Conservation (phyloP, 92 coral and sea anemone genomes). For the Epizoanthus rinbou region DNA sequence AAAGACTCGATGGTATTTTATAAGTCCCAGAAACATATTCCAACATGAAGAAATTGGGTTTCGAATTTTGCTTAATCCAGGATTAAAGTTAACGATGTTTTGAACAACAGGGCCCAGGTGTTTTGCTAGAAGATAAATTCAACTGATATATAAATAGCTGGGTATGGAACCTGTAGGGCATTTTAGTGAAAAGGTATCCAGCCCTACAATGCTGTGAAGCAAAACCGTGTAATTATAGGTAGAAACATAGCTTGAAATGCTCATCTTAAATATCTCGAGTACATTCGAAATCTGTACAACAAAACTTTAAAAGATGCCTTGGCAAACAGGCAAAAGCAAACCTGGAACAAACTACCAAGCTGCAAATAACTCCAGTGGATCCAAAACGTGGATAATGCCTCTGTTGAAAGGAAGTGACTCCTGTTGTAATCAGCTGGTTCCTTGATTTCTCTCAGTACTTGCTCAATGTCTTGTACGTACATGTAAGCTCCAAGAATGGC, state of each 20-base stretch:
- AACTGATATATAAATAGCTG: too few species aligned
- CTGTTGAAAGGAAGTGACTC: neutral
- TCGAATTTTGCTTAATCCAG: too few species aligned
- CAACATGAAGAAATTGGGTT: too few species aligned
- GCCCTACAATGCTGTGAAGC: too few species aligned
- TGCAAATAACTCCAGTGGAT: neutral
- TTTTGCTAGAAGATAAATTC: too few species aligned
- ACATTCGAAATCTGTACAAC: neutral
- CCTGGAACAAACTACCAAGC: conserved; percentile 33
- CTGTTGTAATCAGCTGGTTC: conserved; percentile 5
- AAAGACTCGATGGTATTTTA: too few species aligned
- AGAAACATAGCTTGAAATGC: neutral
- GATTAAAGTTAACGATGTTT: too few species aligned
- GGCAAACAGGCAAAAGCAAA: conserved; percentile 18
- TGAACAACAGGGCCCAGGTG: too few species aligned
- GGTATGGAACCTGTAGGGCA: too few species aligned
- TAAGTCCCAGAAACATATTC: too few species aligned
- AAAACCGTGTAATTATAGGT: too few species aligned
- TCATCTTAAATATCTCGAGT: neutral
- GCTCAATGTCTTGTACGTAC: neutral
- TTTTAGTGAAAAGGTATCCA: too few species aligned
- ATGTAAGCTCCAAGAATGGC: neutral
- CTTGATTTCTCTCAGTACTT: neutral
- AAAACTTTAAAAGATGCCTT: neutral
- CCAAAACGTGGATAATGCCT: neutral